Percentiles rank a stretch among this genome's conserved stretches.
phyloP scores from a whole-genome alignment of 2,797 vertebrate genomes.

The Eulemur coronatus region DNA sequence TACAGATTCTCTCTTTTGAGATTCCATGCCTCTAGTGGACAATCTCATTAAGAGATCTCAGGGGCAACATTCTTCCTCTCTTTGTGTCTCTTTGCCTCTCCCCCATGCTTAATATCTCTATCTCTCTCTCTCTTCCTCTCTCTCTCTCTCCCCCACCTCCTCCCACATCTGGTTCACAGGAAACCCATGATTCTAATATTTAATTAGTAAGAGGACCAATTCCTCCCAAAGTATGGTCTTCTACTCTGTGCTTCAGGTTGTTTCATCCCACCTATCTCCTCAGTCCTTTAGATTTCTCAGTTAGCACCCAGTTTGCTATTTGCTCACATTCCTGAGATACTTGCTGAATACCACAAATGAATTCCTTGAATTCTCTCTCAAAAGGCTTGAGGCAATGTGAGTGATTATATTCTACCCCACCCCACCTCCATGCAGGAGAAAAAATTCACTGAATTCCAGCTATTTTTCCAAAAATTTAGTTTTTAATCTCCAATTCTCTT shows the following conservation, averaged over 20 bases:
- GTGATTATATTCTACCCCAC: fast-evolving
- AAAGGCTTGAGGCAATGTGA: neutral
- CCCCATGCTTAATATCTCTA: neutral
- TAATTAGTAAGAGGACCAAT: neutral
- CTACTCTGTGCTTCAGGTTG: neutral
- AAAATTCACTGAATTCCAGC: neutral
- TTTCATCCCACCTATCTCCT: neutral
- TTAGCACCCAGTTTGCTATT: neutral
- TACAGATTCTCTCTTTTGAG: neutral
- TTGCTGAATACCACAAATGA: neutral
- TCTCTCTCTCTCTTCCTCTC: neutral
- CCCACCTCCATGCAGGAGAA: neutral
- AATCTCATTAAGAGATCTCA: neutral
- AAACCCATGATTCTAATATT: neutral
- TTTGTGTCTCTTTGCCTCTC: neutral
- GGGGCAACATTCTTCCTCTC: neutral
- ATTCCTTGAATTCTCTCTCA: neutral
- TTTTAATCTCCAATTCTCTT: neutral
- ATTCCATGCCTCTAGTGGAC: too few species aligned
- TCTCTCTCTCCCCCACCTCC: neutral
- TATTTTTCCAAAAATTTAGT: neutral
- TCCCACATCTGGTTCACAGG: neutral
- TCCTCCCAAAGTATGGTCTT: neutral
- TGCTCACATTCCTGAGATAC: neutral
- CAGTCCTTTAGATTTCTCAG: neutral